Percentiles rank a stretch among this genome's conserved stretches.
phyloP scores from a whole-genome alignment of 2,888 invertebrate species.

The Blomia tropicalis region DNA sequence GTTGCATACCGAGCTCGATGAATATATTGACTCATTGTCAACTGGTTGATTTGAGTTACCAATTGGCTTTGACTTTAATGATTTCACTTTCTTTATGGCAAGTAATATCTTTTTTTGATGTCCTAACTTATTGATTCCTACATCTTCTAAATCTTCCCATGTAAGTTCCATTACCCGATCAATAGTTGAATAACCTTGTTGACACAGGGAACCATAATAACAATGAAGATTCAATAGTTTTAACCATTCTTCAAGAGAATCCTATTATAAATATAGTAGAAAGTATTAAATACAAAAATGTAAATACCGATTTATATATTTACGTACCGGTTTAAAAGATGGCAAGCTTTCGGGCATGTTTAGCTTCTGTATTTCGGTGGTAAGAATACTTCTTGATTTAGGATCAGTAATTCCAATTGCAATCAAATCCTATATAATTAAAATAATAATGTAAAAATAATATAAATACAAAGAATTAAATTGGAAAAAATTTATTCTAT shows the following conservation, averaged over 20 bases:
- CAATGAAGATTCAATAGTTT: conserved; percentile 74
- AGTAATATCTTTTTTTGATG: conserved; percentile 96
- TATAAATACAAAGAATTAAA: conserved; percentile 10
- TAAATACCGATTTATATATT: background rate
- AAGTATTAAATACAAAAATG: conserved; percentile 14
- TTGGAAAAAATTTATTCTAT: conserved; percentile 27
- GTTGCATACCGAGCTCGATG: background rate
- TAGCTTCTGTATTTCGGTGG: conserved; percentile 84
- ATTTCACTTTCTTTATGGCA: conserved; percentile 84
- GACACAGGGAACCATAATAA: conserved; percentile 71
- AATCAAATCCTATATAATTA: conserved; percentile 50
- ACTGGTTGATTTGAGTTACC: background rate
- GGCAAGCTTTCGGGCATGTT: conserved; percentile 87
- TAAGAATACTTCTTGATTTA: conserved; percentile 83
- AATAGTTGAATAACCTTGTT: conserved; percentile 83
- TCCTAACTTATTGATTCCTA: conserved; percentile 51
- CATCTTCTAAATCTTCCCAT: conserved; percentile 98
- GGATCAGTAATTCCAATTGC: conserved; percentile 79
- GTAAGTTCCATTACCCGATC: conserved; percentile 84
- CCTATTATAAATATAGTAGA: conserved; percentile 42
- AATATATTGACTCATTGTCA: background rate
- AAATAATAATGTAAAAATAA: background rate
- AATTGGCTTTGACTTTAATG: background rate
- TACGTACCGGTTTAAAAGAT: conserved; percentile 59
- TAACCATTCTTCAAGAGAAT: conserved; percentile 86